Evolutionary conservation across 2,113 vertebrate species (phyloP).

Genomic region (Kryptolebias marmoratus): DNA sequence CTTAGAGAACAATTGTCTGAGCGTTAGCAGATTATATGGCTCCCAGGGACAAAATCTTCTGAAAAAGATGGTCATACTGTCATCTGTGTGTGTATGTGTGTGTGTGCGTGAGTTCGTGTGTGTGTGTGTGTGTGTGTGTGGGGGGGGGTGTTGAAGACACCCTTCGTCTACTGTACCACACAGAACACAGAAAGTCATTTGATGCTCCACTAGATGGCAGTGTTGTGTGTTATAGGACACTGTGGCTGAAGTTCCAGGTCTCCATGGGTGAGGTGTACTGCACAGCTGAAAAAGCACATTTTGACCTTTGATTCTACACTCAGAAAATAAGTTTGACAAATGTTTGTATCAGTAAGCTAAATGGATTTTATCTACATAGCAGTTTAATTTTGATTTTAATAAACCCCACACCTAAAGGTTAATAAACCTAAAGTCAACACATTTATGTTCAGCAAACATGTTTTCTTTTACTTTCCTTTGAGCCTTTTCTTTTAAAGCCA

Average conservation of each 20-base stretch:
- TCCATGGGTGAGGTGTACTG: background rate
- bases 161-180: background rate
- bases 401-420: no score
- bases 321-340: background rate
- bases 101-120: constrained; percentile 20
- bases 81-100: constrained; percentile 26
- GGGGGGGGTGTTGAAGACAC: constrained; percentile 6
- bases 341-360: background rate
- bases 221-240: constrained; percentile 68
- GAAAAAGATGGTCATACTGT: constrained; percentile 37
- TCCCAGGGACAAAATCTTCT: constrained; percentile 50
- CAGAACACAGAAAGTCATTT: background rate
- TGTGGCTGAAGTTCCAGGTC: background rate
- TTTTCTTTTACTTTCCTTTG: no score
- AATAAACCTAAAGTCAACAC: no score
- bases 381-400: background rate
- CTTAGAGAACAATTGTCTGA: constrained; percentile 52
- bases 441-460: no score
- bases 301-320: background rate
- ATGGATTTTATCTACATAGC: background rate
- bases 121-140: constrained; percentile 27
- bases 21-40: constrained; percentile 43
- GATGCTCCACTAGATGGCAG: constrained; percentile 87
- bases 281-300: background rate
- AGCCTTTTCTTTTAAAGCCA: no score